Percentiles rank a stretch among this genome's conserved stretches.
Conservation (phyloP, 2,888 invertebrate species). For the Exephanes ischioxanthus region DNA sequence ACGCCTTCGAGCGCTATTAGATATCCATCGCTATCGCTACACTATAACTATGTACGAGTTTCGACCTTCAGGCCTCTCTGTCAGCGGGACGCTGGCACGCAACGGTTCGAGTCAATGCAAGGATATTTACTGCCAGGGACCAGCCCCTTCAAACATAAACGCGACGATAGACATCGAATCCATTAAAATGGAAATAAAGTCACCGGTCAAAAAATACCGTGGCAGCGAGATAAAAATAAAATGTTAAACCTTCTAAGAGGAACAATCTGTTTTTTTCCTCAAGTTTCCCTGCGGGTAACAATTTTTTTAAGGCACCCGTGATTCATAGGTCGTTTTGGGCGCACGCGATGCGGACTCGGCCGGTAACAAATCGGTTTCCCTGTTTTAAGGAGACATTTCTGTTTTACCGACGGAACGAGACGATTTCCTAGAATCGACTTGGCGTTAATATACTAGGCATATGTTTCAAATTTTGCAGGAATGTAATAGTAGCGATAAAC, state of each 20-base stretch:
- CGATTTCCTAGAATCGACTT: too few relatives aligned
- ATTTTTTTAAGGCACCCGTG: not conserved
- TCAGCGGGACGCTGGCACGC: constrained; percentile 33
- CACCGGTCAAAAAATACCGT: constrained; percentile 10
- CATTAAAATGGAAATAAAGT: constrained; percentile 34
- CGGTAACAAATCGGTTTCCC: too few relatives aligned
- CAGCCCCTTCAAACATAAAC: constrained; percentile 5
- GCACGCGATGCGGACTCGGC: not conserved
- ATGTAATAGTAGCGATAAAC: too few relatives aligned
- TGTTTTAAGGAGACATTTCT: too few relatives aligned
- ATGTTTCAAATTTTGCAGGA: too few relatives aligned
- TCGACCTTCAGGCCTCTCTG: constrained; percentile 53
- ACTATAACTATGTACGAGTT: constrained; percentile 44
- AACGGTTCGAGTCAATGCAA: constrained; percentile 15
- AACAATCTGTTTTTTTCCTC: not conserved
- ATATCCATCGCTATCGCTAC: constrained; percentile 51
- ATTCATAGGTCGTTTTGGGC: not conserved
- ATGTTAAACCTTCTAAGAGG: not conserved
- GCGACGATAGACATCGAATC: not conserved
- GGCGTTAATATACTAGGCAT: too few relatives aligned
- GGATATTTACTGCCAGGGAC: constrained; percentile 2
- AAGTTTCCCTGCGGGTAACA: not conserved
- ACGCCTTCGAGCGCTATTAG: constrained; percentile 39
- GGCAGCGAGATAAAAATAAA: not conserved
- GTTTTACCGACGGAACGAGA: too few relatives aligned